Conservation (phyloP, 2,888 invertebrate genomes). For the Aquatica leii region DNA sequence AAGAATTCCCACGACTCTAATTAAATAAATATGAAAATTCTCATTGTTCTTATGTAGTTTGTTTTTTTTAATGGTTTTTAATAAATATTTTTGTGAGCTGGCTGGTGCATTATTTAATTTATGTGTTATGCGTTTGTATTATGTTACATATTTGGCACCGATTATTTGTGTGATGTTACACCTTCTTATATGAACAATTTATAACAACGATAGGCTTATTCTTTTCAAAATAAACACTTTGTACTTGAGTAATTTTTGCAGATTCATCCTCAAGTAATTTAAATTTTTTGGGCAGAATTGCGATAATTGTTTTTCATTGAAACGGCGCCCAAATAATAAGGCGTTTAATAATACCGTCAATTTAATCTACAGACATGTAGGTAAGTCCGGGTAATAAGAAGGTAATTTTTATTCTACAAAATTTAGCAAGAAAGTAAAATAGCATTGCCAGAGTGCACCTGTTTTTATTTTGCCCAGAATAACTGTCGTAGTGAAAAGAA, state of each 20-base stretch:
- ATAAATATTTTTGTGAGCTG: too few relatives aligned
- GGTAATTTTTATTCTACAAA: not conserved
- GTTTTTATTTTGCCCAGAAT: not conserved
- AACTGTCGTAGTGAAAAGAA: not conserved
- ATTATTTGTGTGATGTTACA: too few relatives aligned
- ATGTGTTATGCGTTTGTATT: too few relatives aligned
- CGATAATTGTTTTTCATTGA: not conserved
- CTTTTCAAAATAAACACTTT: conserved; percentile 4
- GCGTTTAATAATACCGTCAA: conserved; percentile 1
- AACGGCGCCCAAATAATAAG: not conserved
- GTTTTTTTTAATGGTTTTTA: too few relatives aligned
- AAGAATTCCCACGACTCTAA: too few relatives aligned
- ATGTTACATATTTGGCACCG: too few relatives aligned
- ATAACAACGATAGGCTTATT: conserved; percentile 4
- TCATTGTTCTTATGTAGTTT: too few relatives aligned
- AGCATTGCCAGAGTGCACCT: not conserved
- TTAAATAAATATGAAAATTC: too few relatives aligned
- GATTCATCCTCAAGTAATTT: not conserved
- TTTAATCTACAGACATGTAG: conserved; percentile 1
- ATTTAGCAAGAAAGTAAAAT: conserved; percentile 2
- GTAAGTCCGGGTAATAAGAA: not conserved
- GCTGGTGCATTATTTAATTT: too few relatives aligned
- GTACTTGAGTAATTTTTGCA: conserved; percentile 1
- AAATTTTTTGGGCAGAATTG: not conserved
- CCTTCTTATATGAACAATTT: conserved; percentile 4